These are phyloP conservation scores for Sycophila sp. DNA, from an alignment of 1,140 invertebrate genomes.

Conservation along the genomic window DNA sequence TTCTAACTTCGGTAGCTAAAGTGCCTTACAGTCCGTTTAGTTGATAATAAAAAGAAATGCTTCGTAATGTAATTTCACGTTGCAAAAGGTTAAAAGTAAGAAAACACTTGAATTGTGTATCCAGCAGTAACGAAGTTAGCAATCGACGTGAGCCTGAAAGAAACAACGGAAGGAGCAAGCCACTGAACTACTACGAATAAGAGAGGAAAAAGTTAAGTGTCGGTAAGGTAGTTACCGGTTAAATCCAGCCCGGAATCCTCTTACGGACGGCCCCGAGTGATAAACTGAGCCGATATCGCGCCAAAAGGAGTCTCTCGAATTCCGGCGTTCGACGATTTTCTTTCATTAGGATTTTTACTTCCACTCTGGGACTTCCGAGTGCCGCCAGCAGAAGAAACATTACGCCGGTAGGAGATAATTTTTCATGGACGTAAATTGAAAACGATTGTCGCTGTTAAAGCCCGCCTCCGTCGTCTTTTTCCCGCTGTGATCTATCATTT, in stretches of 20 bases:
- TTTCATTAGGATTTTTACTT: constrained; percentile 19
- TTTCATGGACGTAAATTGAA: constrained; percentile 15
- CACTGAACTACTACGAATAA: too few relatives aligned
- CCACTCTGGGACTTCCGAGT: background rate
- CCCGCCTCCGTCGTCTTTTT: background rate
- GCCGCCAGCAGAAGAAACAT: background rate
- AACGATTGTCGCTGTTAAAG: constrained; percentile 8
- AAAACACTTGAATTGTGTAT: too few relatives aligned
- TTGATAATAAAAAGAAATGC: too few relatives aligned
- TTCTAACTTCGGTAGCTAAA: too few relatives aligned
- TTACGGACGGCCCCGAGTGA: background rate
- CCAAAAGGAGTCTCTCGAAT: background rate
- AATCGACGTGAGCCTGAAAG: too few relatives aligned
- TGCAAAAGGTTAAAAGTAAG: too few relatives aligned
- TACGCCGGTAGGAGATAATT: background rate
- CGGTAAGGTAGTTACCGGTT: background rate
- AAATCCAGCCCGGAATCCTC: too few relatives aligned
- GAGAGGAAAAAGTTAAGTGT: background rate
- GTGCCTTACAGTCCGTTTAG: too few relatives aligned
- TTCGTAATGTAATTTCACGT: too few relatives aligned
- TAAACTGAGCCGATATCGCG: constrained; percentile 13
- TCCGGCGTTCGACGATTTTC: background rate
- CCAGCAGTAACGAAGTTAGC: too few relatives aligned
- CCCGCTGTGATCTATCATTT: background rate
- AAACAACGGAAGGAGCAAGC: too few relatives aligned